Conservation (phyloP, 2,113 vertebrate species). For the Sclerurus mexicanus region DNA sequence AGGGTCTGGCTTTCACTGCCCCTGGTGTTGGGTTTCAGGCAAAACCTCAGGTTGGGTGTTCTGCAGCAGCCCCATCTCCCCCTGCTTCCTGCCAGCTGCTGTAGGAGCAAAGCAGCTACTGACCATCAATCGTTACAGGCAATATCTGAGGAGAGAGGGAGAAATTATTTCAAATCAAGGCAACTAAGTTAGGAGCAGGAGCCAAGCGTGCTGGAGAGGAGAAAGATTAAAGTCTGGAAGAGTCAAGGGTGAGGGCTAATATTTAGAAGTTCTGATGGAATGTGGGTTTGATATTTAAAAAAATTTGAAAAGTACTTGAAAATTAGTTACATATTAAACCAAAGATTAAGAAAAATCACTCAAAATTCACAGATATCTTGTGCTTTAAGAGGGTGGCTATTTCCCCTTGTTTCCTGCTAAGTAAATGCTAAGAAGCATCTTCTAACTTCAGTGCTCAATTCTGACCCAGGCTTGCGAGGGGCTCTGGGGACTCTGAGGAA, state of each 20-base stretch:
- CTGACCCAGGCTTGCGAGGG: background rate
- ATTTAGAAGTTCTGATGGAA: background rate
- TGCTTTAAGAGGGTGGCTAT: background rate
- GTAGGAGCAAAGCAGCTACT: background rate
- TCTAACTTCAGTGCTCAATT: background rate
- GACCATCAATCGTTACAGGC: slow-evolving; percentile 33
- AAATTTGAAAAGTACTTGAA: background rate
- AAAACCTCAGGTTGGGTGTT: background rate
- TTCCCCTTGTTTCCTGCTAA: background rate
- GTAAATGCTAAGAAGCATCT: background rate
- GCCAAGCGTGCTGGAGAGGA: background rate
- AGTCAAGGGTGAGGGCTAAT: background rate
- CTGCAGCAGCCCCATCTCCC: background rate
- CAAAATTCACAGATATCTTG: background rate
- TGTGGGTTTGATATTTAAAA: background rate
- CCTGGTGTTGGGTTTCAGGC: background rate
- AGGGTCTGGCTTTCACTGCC: background rate
- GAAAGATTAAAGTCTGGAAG: background rate
- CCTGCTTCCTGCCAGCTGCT: background rate
- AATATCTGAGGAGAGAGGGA: slow-evolving; percentile 34
- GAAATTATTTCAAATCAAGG: slow-evolving; percentile 37
- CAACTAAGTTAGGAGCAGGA: background rate
- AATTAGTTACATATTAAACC: background rate
- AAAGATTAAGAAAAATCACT: background rate
- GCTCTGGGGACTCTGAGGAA: background rate